Conservation (phyloP, 2,113 vertebrate species). For the Ginglymostoma cirratum region DNA sequence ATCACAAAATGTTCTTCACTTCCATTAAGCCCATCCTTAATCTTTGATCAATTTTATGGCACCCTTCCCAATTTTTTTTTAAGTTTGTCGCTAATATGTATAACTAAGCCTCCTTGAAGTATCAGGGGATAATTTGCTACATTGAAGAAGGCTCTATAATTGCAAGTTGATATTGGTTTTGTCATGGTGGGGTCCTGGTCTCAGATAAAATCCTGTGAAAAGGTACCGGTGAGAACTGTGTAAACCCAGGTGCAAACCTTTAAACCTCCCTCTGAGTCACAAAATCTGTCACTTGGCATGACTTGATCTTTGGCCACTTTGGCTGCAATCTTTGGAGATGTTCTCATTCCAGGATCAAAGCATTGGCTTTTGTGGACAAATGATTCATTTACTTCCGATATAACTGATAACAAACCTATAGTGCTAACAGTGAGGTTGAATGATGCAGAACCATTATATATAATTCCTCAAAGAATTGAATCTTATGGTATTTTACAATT, state of each 20-base stretch:
- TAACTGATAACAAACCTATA: background rate
- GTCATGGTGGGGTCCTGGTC: background rate
- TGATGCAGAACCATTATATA: background rate
- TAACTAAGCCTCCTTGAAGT: background rate
- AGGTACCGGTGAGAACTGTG: background rate
- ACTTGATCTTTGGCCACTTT: background rate
- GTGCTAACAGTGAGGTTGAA: background rate
- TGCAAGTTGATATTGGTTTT: background rate
- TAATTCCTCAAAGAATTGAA: background rate
- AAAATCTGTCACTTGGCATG: background rate
- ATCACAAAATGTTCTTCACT: background rate
- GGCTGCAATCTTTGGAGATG: background rate
- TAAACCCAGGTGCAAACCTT: background rate
- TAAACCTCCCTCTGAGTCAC: background rate
- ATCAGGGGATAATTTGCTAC: background rate
- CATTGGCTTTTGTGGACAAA: background rate
- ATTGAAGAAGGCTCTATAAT: background rate
- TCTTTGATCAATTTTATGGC: background rate
- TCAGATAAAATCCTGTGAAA: background rate
- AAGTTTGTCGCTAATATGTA: background rate
- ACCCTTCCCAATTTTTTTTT: background rate
- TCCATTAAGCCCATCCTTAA: background rate
- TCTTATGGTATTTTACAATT: slow-evolving; percentile 9
- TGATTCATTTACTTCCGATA: background rate
- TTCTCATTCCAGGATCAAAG: background rate